Base-by-base conservation (phyloP, 2,888 invertebrate genomes). In the Rugalucina vietnamica region DNA sequence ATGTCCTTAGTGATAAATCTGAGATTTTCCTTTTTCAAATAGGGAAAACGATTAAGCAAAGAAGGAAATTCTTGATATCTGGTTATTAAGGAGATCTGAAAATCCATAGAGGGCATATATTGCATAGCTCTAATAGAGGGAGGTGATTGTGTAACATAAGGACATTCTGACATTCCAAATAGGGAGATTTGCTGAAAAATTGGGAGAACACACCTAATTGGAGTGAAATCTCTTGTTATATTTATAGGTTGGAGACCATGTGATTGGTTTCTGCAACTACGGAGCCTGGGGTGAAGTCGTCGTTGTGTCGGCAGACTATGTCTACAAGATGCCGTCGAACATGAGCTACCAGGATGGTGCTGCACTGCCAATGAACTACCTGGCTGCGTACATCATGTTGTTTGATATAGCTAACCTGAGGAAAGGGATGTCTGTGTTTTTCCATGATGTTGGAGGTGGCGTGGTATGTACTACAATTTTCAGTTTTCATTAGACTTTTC, bases 281-380 rank as follows among this genome's bases (percentile, higher is more conserved):
- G 96, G 96, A 91, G 98, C 97, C 1, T 98, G 98, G 98, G 97
- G 98, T 10, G 98, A 98, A 95, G 95, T 97, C 84, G 97, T 97
- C 10, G 96, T 97, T 1, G 97, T 97, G 32, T 97, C 97, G 1
- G 96, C 97, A n/a, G 97, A 97, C 54, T 88, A 83, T 92, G 97
- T 97, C 88, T 98, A 97, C 95, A 96, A 96, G 78, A 95, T 54
- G 96, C 97, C 72, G 96, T 97, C 96, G 96, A 97, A 96, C 87
- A 96, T 98, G 96, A 93, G 89, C 77, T 97, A 97, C 85, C 95
- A 97, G 94, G 98, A 98, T 91, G 98, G 97, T 0, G 97, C 97
- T 8, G 97, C 98, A 27, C 96, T 98, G 92, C 97, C 97, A 88
- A 97, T 98, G 96, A 97, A 97, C 95, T 98, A 97, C 95, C 96